These are phyloP conservation scores for Ornithorhynchus anatinus DNA, from an alignment of 2,113 vertebrate genomes.

Conservation along the genomic window DNA sequence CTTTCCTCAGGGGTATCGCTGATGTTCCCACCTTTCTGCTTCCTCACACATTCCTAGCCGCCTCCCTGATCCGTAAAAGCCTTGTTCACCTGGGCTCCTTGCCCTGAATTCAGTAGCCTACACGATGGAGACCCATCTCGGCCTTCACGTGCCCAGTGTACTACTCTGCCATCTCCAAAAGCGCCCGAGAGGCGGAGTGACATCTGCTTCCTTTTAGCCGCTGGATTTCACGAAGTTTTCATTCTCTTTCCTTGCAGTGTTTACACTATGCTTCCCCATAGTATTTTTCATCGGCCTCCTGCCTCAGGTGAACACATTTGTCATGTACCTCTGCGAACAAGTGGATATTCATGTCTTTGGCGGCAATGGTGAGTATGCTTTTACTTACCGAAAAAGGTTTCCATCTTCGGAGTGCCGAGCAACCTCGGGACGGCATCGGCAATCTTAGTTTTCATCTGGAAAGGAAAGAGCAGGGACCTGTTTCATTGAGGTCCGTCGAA, in stretches of 20 bases:
- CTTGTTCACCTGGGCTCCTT: too few relatives aligned
- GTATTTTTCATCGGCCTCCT: conserved; percentile 97
- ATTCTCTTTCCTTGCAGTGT: conserved; percentile 72
- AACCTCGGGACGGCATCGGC: not conserved
- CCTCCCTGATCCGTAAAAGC: too few relatives aligned
- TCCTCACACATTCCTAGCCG: too few relatives aligned
- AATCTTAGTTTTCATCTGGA: conserved; percentile 4
- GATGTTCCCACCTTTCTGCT: too few relatives aligned
- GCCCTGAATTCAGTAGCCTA: too few relatives aligned
- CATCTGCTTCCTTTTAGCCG: conserved; percentile 6
- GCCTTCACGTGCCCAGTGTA: too few relatives aligned
- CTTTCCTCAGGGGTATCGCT: too few relatives aligned
- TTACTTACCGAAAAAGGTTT: not conserved
- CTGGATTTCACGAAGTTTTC: not conserved
- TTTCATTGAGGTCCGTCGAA: too few relatives aligned
- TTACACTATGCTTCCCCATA: conserved; percentile 95
- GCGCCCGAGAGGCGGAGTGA: too few relatives aligned
- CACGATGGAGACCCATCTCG: too few relatives aligned
- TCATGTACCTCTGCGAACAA: conserved; percentile 98
- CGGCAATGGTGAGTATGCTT: conserved; percentile 88
- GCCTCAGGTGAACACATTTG: conserved; percentile 98
- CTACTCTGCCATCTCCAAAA: too few relatives aligned
- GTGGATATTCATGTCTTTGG: conserved; percentile 98
- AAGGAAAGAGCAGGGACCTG: not conserved
- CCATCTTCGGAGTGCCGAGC: not conserved